Conservation (phyloP, 2,888 invertebrate species). For the Spilarctia lutea region DNA sequence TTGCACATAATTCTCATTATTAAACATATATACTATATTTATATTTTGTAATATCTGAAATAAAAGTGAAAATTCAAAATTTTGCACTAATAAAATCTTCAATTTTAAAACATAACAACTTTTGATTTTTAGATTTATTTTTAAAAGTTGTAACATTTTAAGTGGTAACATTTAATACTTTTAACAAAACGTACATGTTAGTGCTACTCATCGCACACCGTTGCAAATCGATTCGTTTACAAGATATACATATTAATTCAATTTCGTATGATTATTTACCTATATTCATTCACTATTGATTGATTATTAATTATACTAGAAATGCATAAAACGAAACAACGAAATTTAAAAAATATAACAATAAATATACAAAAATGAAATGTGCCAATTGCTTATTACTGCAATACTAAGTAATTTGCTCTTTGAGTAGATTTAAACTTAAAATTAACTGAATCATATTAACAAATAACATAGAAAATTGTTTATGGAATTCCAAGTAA, state of each 20-base stretch:
- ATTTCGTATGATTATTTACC: constrained; percentile 64
- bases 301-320: constrained; percentile 34
- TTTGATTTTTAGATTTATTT: constrained; percentile 39
- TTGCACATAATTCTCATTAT: constrained; percentile 31
- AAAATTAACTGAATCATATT: constrained; percentile 18
- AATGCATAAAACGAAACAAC: constrained; percentile 30
- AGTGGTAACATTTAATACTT: constrained; percentile 56
- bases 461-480: constrained; percentile 27
- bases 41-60: constrained; percentile 31
- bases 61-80: constrained; percentile 26
- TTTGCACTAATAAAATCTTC: constrained; percentile 42
- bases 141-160: constrained; percentile 50
- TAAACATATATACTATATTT: constrained; percentile 30
- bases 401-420: constrained; percentile 31
- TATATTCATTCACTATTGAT: constrained; percentile 54
- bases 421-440: constrained; percentile 26
- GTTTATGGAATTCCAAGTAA: constrained; percentile 41
- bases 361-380: constrained; percentile 2
- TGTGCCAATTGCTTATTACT: constrained; percentile 21
- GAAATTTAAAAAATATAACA: constrained; percentile 17
- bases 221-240: constrained; percentile 50
- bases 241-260: constrained; percentile 57
- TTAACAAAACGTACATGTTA: constrained; percentile 55
- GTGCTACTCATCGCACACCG: constrained; percentile 73
- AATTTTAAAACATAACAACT: constrained; percentile 47